Conservation (phyloP, 64 coral and sea anemone genomes). For the Trachythela sp. region DNA sequence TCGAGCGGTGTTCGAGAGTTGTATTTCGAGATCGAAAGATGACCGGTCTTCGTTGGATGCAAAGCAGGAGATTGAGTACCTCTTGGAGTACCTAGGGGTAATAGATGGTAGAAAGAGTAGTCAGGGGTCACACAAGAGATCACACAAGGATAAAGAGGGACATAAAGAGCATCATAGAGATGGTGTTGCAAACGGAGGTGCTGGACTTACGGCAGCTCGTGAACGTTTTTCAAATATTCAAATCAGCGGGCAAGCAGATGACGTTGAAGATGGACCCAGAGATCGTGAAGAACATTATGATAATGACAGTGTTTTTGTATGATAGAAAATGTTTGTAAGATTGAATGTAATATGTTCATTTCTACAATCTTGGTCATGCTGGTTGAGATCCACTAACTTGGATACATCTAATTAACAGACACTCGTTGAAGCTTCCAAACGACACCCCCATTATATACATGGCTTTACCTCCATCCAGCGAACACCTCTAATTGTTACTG, state of each 20-base stretch:
- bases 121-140: neutral
- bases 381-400: too few species aligned
- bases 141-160: neutral
- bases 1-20: neutral
- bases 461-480: too few species aligned
- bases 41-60: neutral
- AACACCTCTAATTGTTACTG: too few species aligned
- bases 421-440: too few species aligned
- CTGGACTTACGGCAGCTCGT: neutral
- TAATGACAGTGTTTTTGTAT: neutral
- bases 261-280: neutral
- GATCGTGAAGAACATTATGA: neutral
- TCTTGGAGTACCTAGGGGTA: neutral
- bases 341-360: too few species aligned
- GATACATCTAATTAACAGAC: too few species aligned
- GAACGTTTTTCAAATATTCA: slow-evolving; percentile 6
- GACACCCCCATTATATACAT: too few species aligned
- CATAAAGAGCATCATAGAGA: neutral
- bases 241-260: neutral
- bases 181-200: neutral
- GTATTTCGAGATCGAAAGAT: neutral
- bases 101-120: neutral
- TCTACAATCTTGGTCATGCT: too few species aligned
- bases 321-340: neutral
- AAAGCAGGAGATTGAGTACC: neutral